Conservation (phyloP, 2,888 invertebrate genomes). For the Stratiomys singularior region DNA sequence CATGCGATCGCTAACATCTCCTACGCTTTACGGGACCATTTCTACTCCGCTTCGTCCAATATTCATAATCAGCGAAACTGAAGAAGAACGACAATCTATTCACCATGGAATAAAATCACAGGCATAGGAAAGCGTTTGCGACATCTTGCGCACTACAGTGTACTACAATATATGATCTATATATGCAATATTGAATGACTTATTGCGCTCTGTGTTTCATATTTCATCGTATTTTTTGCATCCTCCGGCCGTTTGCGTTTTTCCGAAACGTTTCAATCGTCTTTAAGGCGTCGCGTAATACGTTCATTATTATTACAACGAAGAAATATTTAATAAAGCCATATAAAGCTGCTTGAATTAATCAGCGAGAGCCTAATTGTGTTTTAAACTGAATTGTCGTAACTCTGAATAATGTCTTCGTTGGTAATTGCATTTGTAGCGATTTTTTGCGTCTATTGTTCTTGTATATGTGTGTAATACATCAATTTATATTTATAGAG, state of each 20-base stretch:
- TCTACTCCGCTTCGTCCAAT: slow-evolving; percentile 69
- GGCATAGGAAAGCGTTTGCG: slow-evolving; percentile 80
- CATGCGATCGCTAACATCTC: slow-evolving; percentile 15
- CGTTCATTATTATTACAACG: slow-evolving; percentile 33
- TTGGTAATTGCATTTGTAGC: no score
- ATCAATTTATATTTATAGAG: no score
- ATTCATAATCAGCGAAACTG: slow-evolving; percentile 78
- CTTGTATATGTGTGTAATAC: no score
- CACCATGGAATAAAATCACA: slow-evolving; percentile 79
- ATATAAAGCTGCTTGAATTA: slow-evolving; percentile 1
- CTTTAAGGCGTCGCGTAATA: slow-evolving; percentile 27
- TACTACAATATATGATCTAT: no score
- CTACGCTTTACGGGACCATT: slow-evolving; percentile 2
- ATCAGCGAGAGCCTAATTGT: not conserved
- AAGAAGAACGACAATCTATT: slow-evolving; percentile 78
- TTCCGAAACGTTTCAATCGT: slow-evolving; percentile 69
- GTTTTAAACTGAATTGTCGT: not conserved
- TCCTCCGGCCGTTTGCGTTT: slow-evolving; percentile 73
- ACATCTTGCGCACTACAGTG: slow-evolving; percentile 79
- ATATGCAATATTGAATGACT: no score
- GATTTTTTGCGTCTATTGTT: no score
- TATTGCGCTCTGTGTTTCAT: slow-evolving; percentile 74
- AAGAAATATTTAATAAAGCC: slow-evolving; percentile 19
- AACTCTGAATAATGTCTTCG: no score
- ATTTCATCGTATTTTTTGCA: slow-evolving; percentile 70